Evolutionary conservation across 2,113 vertebrate genomes (phyloP).

Genomic region (Planiliza haematocheilus): DNA sequence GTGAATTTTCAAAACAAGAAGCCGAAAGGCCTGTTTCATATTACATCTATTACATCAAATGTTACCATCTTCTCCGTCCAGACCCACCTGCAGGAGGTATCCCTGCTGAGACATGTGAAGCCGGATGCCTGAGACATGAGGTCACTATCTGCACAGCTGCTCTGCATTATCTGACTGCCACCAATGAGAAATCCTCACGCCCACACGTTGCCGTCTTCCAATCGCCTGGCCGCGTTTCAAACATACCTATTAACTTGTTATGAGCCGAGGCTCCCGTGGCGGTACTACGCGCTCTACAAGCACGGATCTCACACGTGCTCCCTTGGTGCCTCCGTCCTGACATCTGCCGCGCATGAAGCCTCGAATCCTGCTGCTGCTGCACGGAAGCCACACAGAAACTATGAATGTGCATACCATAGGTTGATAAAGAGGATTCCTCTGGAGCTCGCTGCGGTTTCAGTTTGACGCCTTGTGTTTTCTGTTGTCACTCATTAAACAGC

Average conservation of each 20-base stretch:
- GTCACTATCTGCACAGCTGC: conserved; percentile 69
- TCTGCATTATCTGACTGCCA: conserved; percentile 45
- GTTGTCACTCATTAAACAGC: conserved; percentile 12
- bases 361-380: conserved; percentile 20
- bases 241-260: conserved; percentile 51
- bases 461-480: background rate
- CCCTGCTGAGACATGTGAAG: conserved; percentile 51
- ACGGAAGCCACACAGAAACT: conserved; percentile 29
- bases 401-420: conserved; percentile 18
- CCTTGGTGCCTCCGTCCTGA: conserved; percentile 33
- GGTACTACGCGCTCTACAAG: conserved; percentile 26
- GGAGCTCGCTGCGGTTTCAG: conserved; percentile 22
- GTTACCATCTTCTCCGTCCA: background rate
- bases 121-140: conserved; percentile 64
- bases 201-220: conserved; percentile 30
- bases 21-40: background rate
- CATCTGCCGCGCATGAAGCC: conserved; percentile 27
- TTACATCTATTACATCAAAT: no score
- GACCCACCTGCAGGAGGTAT: conserved; percentile 63
- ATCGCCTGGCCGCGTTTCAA: conserved; percentile 43
- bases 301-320: conserved; percentile 49
- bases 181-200: conserved; percentile 17
- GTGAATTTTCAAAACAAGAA: background rate
- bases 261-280: conserved; percentile 4
- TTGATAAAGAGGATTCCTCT: conserved; percentile 25